Evolutionary conservation across 1,140 invertebrate genomes (phyloP).

Genomic region (Piezodorus guildinii): DNA sequence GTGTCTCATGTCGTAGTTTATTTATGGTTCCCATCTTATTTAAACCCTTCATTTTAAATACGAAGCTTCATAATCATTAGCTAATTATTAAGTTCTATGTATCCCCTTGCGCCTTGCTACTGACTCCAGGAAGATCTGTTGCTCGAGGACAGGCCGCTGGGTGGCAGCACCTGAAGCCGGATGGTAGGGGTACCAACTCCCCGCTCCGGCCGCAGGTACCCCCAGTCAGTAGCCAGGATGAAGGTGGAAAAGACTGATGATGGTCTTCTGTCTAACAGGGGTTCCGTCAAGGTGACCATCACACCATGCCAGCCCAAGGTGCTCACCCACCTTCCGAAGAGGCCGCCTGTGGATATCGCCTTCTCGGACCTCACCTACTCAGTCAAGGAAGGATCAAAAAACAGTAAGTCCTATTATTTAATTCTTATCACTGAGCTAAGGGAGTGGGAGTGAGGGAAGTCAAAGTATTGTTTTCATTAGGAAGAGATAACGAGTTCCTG

Average conservation of each 20-base stretch:
- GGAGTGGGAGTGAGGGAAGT: not conserved
- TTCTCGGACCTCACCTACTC: conserved; percentile 74
- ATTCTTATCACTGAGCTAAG: not conserved
- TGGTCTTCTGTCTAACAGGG: conserved; percentile 20
- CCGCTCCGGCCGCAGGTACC: not conserved
- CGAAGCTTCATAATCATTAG: too few relatives aligned
- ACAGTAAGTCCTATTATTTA: conserved; percentile 50
- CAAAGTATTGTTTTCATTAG: not conserved
- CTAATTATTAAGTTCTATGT: too few relatives aligned
- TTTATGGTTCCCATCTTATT: too few relatives aligned
- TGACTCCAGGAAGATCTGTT: too few relatives aligned
- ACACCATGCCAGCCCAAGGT: conserved; percentile 48
- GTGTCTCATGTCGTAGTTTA: too few relatives aligned
- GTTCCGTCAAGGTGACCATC: conserved; percentile 30
- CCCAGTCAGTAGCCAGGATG: not conserved
- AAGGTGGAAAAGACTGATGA: conserved; percentile 17
- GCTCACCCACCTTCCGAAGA: conserved; percentile 67
- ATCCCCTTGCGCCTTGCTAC: too few relatives aligned
- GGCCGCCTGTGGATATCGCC: conserved; percentile 75
- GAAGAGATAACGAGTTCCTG: not conserved
- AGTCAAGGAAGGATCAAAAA: conserved; percentile 67
- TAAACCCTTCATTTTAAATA: too few relatives aligned
- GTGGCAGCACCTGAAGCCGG: not conserved
- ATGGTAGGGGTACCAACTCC: not conserved
- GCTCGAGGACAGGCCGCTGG: not conserved